Percentiles rank a stretch among this genome's conserved stretches.
These are phyloP conservation scores for Rhinolophus sinicus DNA, from an alignment of 2,113 vertebrate genomes.

Conservation along the genomic window DNA sequence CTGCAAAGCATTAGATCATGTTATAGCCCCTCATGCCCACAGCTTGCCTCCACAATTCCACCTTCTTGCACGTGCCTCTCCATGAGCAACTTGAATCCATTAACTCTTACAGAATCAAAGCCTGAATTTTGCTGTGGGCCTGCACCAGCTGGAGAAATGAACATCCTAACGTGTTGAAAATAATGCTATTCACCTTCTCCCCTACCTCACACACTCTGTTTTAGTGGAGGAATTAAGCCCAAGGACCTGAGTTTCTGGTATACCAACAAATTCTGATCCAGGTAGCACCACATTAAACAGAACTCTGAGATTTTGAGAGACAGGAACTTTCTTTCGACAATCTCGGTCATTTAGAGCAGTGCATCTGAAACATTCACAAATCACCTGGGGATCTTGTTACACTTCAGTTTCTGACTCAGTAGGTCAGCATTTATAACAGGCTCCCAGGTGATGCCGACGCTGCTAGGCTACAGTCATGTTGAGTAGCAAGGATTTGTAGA, in stretches of 20 bases:
- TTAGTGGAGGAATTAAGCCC: not conserved
- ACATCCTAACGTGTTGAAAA: not conserved
- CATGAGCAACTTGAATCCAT: not conserved
- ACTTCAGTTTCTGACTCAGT: not conserved
- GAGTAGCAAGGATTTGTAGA: not conserved
- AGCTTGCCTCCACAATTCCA: not conserved
- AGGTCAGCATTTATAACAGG: not conserved
- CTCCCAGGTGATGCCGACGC: not conserved
- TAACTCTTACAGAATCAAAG: not conserved
- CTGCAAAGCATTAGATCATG: not conserved
- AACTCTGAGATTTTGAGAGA: not conserved
- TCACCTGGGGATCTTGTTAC: conserved; percentile 24
- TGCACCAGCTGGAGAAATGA: not conserved
- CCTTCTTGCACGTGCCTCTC: not conserved
- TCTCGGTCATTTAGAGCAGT: not conserved
- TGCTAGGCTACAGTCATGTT: not conserved
- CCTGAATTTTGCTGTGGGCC: not conserved
- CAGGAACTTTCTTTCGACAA: not conserved
- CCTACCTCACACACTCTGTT: not conserved
- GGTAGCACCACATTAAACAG: not conserved
- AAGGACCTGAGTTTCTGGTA: not conserved
- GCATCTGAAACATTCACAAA: not conserved
- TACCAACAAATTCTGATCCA: not conserved
- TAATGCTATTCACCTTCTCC: not conserved
- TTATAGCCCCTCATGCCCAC: not conserved